These are phyloP conservation scores for Nothoprocta perdicaria DNA, from an alignment of 2,113 vertebrate genomes.

Conservation along the genomic window DNA sequence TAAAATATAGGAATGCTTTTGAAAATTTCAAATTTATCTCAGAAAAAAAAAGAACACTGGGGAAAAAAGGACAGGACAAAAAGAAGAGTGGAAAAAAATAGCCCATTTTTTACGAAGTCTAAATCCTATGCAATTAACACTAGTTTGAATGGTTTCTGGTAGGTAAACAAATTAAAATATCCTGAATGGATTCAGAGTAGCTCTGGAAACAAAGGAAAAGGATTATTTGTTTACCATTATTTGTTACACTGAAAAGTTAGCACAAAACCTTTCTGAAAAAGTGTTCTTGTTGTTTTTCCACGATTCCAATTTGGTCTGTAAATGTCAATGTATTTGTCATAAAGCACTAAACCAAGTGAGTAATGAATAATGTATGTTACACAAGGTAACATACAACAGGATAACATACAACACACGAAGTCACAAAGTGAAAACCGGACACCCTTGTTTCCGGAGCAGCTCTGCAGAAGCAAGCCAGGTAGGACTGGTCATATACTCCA, in stretches of 20 bases:
- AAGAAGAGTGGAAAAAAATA: not conserved
- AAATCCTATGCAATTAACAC: accelerated
- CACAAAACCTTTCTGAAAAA: not conserved
- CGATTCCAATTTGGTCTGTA: not conserved
- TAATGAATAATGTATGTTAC: not conserved
- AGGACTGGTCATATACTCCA: not conserved
- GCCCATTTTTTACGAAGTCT: not conserved
- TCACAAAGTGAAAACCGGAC: not conserved
- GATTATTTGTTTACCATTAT: not conserved
- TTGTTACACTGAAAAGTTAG: not conserved
- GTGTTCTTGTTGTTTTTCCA: not conserved
- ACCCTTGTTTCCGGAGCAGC: not conserved
- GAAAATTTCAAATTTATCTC: not conserved
- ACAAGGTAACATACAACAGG: too few relatives aligned
- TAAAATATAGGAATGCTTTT: not conserved
- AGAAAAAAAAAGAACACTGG: not conserved
- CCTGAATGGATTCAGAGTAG: not conserved
- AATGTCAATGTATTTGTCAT: not conserved
- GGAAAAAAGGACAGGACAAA: not conserved
- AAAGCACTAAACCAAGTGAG: not conserved
- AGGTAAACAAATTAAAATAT: not conserved
- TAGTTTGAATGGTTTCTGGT: not conserved
- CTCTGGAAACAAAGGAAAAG: not conserved
- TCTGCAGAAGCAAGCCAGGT: not conserved
- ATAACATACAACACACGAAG: too few relatives aligned